A percentile compares a stretch with the other conserved stretches of the same genome.
phyloP scores from a whole-genome alignment of 1,140 invertebrate species.

The Linepithema humile region DNA sequence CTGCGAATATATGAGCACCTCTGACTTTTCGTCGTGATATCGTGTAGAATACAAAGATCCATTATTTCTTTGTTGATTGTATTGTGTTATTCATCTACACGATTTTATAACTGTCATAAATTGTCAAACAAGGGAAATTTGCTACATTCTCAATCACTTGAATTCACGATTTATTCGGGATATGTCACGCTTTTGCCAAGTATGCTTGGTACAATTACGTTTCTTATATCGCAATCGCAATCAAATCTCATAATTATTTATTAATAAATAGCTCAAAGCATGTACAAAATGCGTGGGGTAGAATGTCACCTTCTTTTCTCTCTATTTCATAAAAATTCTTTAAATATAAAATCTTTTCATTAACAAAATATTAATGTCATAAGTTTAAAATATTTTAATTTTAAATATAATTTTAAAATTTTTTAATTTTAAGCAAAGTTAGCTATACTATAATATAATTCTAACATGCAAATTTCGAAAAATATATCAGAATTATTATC shows the following conservation, averaged over 20 bases:
- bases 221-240: not conserved
- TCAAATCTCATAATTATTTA: not conserved
- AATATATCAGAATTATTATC: not conserved
- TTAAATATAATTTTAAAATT: conserved; percentile 2
- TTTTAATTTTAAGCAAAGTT: not conserved
- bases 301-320: no score
- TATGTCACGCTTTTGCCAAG: conserved; percentile 15
- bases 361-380: not conserved
- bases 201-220: not conserved
- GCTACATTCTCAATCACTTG: not conserved
- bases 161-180: not conserved
- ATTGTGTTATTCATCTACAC: not conserved
- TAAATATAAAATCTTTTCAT: not conserved
- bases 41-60: conserved; percentile 6
- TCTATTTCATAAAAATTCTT: not conserved
- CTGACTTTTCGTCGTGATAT: not conserved
- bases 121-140: conserved; percentile 8
- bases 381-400: not conserved
- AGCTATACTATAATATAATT: not conserved
- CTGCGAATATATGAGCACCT: conserved; percentile 30
- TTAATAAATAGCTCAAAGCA: not conserved
- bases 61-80: not conserved
- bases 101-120: conserved; percentile 10
- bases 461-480: not conserved
- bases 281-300: not conserved